Base-by-base conservation (phyloP, 2,888 invertebrate genomes). In the Orchesella flavescens region DNA sequence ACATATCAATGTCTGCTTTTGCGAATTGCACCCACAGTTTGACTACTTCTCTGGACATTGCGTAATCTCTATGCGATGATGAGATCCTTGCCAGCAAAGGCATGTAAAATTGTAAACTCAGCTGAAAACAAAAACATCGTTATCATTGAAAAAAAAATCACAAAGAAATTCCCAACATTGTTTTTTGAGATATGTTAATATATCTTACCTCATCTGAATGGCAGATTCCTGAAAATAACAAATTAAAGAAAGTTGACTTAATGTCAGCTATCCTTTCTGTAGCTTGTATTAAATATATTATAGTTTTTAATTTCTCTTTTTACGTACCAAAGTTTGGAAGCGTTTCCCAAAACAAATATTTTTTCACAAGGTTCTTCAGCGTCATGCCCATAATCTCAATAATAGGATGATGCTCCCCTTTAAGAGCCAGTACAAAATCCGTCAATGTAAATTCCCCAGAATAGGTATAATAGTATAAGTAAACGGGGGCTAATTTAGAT, bases 401-500 rank as follows among this genome's bases (percentile, higher is more conserved):
- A 15, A 84, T 78, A 46, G 71, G 69, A 24, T 84, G 76, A 43
- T 55, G 69, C 59, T 84, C 71, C 19, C 78, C 76, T 24, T 78
- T 68, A 17, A 84, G 53, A 19, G 85, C 85, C 44, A 84, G 15
- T 17, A 79, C 79, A 44, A 84, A 49, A 15, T 75, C 77, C 0
- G 84, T 76, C 69, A 68, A 46, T 77, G 71, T 21, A 79, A 83
- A 44, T 12, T 9, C n/a, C n/a, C 82, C 82, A 0, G 46, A 72
- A 57, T 86, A 78, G 9, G 69, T 53, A 61, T 84, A 86, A 59
- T 84, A 86, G 59, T 86, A 86, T 5, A 83, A 68, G 59, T 84
- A 85, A 10, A 85, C 82, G 12, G 85, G 82, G 2, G 86, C 24
- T 0, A 69, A 65, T 72, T 74, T 75, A 23, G 84, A 74, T n/a